phyloP scores from a whole-genome alignment of 2,888 invertebrate genomes.

The Mesorhabditis belari region DNA sequence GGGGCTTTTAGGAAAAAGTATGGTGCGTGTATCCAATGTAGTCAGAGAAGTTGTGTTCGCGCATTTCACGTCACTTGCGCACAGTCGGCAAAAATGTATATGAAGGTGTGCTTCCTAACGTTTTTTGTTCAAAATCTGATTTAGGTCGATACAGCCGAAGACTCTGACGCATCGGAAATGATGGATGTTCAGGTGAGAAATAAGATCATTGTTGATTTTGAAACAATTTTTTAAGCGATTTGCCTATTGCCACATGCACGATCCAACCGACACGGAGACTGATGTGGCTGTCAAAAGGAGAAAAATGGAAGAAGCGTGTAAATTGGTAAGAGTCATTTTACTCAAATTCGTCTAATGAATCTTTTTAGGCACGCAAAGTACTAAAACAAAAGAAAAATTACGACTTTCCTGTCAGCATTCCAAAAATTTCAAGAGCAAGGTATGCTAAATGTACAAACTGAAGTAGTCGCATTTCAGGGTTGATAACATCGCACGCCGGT shows the following conservation, averaged over 20 bases:
- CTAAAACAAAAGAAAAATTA: constrained; percentile 73
- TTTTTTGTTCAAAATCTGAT: not conserved
- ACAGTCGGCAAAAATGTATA: constrained; percentile 81
- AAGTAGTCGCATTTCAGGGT: constrained; percentile 16
- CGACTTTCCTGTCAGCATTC: not conserved
- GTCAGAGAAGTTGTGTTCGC: constrained; percentile 56
- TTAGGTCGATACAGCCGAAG: constrained; percentile 3
- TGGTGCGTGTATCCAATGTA: constrained; percentile 33
- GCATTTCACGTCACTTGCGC: constrained; percentile 99
- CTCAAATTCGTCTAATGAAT: no score
- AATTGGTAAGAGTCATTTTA: no score
- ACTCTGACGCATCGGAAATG: constrained; percentile 6
- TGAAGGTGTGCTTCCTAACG: constrained; percentile 64
- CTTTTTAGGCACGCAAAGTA: constrained; percentile 70
- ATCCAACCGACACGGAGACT: constrained; percentile 3
- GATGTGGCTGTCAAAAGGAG: constrained; percentile 11
- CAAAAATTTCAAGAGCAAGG: not conserved
- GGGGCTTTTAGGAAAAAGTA: constrained; percentile 19
- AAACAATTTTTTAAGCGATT: constrained; percentile 14
- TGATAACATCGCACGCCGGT: constrained; percentile 22
- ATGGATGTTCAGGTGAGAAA: constrained; percentile 14
- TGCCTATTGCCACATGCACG: constrained; percentile 34
- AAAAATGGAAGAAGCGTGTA: constrained; percentile 68
- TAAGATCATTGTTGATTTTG: constrained; percentile 1
- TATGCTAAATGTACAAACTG: not conserved